A percentile compares a stretch with the other conserved stretches of the same genome.
phyloP scores from a whole-genome alignment of 2,797 vertebrate genomes.

The Falco biarmicus region DNA sequence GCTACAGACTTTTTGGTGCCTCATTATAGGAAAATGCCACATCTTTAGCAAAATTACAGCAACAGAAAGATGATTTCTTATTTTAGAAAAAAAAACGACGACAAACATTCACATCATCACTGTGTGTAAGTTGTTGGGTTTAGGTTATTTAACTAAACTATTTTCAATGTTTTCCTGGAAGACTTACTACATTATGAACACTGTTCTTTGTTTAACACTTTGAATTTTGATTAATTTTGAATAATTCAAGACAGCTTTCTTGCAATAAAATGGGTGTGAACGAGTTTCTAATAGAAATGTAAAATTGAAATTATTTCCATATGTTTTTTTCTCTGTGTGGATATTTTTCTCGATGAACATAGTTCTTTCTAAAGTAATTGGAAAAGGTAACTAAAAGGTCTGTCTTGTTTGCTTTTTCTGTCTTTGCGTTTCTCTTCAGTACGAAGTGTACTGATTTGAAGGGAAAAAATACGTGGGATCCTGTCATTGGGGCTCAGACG shows the following conservation, averaged over 20 bases:
- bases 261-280: constrained; percentile 45
- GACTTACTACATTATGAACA: neutral
- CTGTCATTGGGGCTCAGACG: neutral
- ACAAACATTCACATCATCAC: neutral
- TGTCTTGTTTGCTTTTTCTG: neutral
- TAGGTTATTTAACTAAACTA: neutral
- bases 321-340: neutral
- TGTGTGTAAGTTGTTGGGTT: neutral
- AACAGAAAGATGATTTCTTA: neutral
- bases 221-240: constrained; percentile 11
- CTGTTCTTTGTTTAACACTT: constrained; percentile 14
- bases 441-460: neutral
- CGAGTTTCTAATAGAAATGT: constrained; percentile 5
- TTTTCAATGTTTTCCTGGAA: neutral
- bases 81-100: neutral
- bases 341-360: neutral
- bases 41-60: neutral
- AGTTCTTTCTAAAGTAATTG: neutral
- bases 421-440: neutral
- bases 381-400: neutral
- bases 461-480: neutral
- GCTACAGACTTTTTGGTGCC: neutral
- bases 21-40: neutral
- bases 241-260: constrained; percentile 9
- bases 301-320: neutral